Evolutionary conservation across 2,797 vertebrate species (phyloP), one percentile per base, ranked within the genome.

Genomic region (Eupleurogrammus muticus): DNA sequence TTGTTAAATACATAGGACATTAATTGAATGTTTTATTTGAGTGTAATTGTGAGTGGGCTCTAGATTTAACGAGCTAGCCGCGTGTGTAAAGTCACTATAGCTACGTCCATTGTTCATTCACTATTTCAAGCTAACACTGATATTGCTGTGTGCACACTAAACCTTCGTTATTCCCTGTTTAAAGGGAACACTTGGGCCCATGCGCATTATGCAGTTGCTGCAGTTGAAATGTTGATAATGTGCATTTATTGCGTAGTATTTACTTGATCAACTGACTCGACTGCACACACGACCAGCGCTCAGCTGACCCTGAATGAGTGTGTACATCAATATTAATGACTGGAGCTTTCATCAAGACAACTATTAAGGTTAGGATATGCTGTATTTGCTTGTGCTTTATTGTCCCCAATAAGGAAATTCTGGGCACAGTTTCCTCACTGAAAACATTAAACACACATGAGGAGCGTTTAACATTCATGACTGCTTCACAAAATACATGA

Each of bases 21-120:
- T 7, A 1, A 0, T 2, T 11, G 16, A n/a, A 24, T 1, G 17
- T 44, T 1, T 44, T 1, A 2, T 58, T 20, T 40, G n/a, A 12
- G 4, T 40, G 2, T 17, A 55, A 10, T 1, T 9, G 2, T 0
- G 11, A 62, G 19, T 16, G 21, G 8, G 36, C 42, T 49, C 0
- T 32, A 23, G 13, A 3, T 54, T 5, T 5, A 48, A 62, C 77
- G 54, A 62, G 46, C 40, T 46, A 79, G 77, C 82, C 35, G 52
- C 48, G 52, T 80, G 72, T 68, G 55, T 56, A 14, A 17, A 42
- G 21, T 57, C 32, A 20, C 35, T 40, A 1, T 20, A 69, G 58
- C 84, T 70, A 58, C 78, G 61, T 64, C 82, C 65, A 87, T 90
- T 88, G 87, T 90, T 85, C 80, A 87, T 80, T 77, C 62, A 80